Evolutionary conservation across 2,888 invertebrate genomes (phyloP).

Genomic region (Thelaira solivaga): DNA sequence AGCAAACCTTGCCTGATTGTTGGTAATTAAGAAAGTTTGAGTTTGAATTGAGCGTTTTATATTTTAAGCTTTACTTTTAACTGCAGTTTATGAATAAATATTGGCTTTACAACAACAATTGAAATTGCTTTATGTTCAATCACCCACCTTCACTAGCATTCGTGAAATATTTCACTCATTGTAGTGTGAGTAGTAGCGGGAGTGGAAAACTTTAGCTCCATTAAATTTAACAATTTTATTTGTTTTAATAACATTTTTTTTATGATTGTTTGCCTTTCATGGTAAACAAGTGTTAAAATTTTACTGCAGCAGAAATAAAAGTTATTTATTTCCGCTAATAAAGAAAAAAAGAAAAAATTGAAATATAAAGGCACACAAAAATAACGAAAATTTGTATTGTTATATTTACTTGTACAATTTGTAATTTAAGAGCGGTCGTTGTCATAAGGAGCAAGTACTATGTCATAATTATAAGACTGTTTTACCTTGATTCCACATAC

Average conservation of each 20-base stretch:
- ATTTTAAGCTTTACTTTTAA: too few species aligned
- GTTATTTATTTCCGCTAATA: slow-evolving; percentile 28
- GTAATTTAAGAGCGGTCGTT: not conserved
- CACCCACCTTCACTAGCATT: too few species aligned
- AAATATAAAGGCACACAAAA: not conserved
- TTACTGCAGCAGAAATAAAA: not conserved
- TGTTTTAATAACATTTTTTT: slow-evolving; percentile 3
- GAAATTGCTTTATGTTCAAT: not conserved
- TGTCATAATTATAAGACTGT: too few species aligned
- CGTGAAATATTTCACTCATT: not conserved
- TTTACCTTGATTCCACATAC: too few species aligned
- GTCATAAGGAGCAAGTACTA: too few species aligned
- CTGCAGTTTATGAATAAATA: not conserved
- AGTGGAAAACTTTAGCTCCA: too few species aligned
- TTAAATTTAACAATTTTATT: not conserved
- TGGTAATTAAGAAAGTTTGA: too few species aligned
- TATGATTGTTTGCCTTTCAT: slow-evolving; percentile 6
- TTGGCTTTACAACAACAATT: not conserved
- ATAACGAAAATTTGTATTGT: not conserved
- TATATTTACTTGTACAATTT: not conserved
- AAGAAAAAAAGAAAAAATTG: not conserved
- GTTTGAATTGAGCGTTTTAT: too few species aligned
- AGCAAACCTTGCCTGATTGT: too few species aligned
- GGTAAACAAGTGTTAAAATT: slow-evolving; percentile 20
- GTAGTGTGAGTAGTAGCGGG: not conserved